phyloP scores from a whole-genome alignment of 2,888 invertebrate species.

The Margaritifera margaritifera region DNA sequence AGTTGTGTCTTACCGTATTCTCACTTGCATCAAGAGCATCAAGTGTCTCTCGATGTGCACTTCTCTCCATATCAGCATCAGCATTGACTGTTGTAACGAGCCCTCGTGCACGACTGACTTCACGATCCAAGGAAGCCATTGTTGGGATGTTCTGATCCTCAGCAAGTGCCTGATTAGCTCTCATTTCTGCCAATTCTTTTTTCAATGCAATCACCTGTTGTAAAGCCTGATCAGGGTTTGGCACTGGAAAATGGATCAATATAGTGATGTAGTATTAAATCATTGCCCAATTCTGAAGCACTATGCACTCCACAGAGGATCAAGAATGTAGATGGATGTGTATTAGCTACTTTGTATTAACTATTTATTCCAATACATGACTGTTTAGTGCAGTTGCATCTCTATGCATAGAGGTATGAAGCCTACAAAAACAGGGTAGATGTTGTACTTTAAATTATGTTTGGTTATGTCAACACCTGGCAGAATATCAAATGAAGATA shows the following conservation, averaged over 20 bases:
- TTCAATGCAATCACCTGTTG: conserved; percentile 71
- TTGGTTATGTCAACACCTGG: no score
- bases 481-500: no score
- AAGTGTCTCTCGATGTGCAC: conserved; percentile 70
- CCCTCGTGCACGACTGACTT: conserved; percentile 62
- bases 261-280: background rate
- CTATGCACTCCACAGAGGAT: no score
- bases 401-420: no score
- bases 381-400: no score
- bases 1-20: conserved; percentile 56
- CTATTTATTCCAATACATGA: no score
- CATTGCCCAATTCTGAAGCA: no score
- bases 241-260: conserved; percentile 51
- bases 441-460: no score
- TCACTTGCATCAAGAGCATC: conserved; percentile 70
- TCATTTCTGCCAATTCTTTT: conserved; percentile 71
- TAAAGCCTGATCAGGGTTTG: conserved; percentile 70
- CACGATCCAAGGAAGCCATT: conserved; percentile 53
- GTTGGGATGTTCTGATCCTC: conserved; percentile 54
- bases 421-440: no score
- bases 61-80: conserved; percentile 68
- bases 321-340: no score
- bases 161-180: conserved; percentile 63
- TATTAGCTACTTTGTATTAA: no score
- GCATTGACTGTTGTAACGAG: conserved; percentile 51